Conservation (phyloP, 1,140 invertebrate species). For the Dolichoris vasculosae region DNA sequence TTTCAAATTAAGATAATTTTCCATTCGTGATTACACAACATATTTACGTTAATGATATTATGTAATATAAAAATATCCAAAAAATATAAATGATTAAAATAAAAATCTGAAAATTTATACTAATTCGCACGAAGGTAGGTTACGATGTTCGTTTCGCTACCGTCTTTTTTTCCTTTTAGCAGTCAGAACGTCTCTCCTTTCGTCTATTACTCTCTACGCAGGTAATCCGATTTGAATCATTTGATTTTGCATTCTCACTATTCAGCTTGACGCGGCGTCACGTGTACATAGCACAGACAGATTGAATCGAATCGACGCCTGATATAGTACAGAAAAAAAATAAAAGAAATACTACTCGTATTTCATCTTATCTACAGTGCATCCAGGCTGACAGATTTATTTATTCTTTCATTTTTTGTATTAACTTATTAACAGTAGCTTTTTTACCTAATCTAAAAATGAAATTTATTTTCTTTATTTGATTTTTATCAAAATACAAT, state of each 20-base stretch:
- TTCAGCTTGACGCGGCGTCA: slow-evolving; percentile 45
- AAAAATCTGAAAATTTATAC: neutral
- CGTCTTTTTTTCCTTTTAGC: neutral
- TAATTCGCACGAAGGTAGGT: neutral
- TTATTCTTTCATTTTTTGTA: slow-evolving; percentile 9
- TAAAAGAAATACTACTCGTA: neutral
- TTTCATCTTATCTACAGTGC: slow-evolving; percentile 27
- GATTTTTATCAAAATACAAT: too few relatives aligned
- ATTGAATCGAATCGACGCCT: slow-evolving; percentile 34
- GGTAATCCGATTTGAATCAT: slow-evolving; percentile 51
- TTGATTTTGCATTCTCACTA: slow-evolving; percentile 50
- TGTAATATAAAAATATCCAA: too few relatives aligned
- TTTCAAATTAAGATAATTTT: too few relatives aligned
- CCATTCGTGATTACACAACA: too few relatives aligned
- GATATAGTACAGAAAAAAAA: neutral
- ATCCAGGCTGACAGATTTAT: slow-evolving; percentile 26
- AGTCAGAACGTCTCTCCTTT: slow-evolving; percentile 27
- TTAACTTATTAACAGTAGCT: neutral
- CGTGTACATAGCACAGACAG: slow-evolving; percentile 44
- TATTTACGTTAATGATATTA: too few relatives aligned
- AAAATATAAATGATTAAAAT: neutral
- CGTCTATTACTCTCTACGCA: neutral
- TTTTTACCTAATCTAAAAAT: slow-evolving; percentile 1
- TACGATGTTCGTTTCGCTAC: neutral
- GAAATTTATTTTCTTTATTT: neutral